Base-by-base conservation (phyloP, 2,888 invertebrate species). In the Chymomyza fuscimana region DNA sequence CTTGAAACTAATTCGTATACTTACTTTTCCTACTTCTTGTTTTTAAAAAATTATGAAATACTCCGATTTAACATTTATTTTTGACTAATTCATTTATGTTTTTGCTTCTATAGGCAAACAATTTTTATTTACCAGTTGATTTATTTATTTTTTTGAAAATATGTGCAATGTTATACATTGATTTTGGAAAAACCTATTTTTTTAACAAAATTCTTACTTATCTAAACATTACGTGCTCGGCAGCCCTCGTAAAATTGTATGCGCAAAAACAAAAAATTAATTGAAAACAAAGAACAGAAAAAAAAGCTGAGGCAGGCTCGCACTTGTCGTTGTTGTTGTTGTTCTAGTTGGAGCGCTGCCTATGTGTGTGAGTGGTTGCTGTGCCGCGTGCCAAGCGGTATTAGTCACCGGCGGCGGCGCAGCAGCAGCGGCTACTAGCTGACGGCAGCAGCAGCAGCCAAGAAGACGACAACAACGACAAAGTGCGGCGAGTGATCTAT, bases 311-410 rank as follows among this genome's bases (percentile, higher is more conserved):
- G 29, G 59, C 32, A 52, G n/a, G 29, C 64, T 36, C 64, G 64
- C 56, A 56, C 40, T 56, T 65, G 62, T 56, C 36, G 67, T 22
- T 36, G 63, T 29, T 32, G 68, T 36, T 36, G 32, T 15, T 73
- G 58, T 86, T 83, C 84, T 83, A 86, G 86, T 82, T 83, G 87
- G 83, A 72, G 79, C 25, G 25, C 22, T 58, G 22, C 10, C 29
- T 25, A 5, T 25, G 40, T 46, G 40, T 12, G 12, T 46, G 40
- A 4, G 40, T 46, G 40, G 40, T 46, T 46, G 36, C 73, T 66
- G 73, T 79, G 76, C 86, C 84, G 84, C 86, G 86, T 87, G 88
- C 88, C 78, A 74, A 67, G 40, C 58, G 63, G 87, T 70, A 86
- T 85, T 85, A 85, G 85, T 88, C 85, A 85, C 86, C 86, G 77